Evolutionary conservation across 2,797 vertebrate species (phyloP), one percentile per base, ranked within the genome.

Genomic region (Gila robusta): DNA sequence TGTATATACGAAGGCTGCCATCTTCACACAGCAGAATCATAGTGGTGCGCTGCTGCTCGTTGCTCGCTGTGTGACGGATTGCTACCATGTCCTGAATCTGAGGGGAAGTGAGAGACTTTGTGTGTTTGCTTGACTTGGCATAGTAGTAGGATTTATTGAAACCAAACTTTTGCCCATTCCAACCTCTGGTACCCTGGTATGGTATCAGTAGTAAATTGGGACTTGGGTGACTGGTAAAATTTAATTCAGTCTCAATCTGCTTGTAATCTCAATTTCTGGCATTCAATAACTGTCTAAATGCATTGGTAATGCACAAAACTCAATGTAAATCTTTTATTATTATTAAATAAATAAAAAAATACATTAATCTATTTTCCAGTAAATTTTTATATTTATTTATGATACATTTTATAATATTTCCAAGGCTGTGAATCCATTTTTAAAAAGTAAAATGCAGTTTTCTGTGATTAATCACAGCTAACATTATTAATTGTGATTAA

Each of bases 21-120:
- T 99, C 98, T 91, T 99, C 98, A 23, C 98, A 99, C 72, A 99
- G 94, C 82, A 99, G 94, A 91, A 99, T 99, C 98, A 99, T 99
- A 32, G 98, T 99, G 0, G 98, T 99, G 79, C 98, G 97, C 92
- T 99, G 98, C 91, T 99, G 98, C 87, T 99, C 98, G 0, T 98
- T 99, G 91, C 98, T 99, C 84, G 98, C 98, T 0, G 98, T 98
- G 94, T 99, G 98, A 49, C 98, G 96, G 86, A 99, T 99, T 11
- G 98, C 98, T 41, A 99, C 98, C 98, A 99, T 99, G 92, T 99
- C 98, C 93, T 99, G 98, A 92, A 99, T 99, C 98, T 99, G 91
- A 72, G 56, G 76, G 73, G 82, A 64, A 81, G 1, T 64, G 2
- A 73, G 32, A 78, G 21, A 44, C 9, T 26, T 76, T 35, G 32